Percentiles rank a stretch among this genome's conserved stretches.
phyloP scores from a whole-genome alignment of 1,140 invertebrate species.

The Heliconius hewitsoni region DNA sequence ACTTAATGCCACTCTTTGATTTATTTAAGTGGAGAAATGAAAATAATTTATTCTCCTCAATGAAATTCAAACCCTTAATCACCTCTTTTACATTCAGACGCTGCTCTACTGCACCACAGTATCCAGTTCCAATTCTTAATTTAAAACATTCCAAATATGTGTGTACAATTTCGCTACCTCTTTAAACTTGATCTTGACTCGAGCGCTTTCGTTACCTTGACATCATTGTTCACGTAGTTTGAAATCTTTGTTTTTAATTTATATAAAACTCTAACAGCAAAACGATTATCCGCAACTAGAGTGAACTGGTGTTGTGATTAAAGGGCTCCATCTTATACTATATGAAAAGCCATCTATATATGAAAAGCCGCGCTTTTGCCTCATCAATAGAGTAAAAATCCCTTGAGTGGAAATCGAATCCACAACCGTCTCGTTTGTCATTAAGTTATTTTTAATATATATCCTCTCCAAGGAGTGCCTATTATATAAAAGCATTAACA shows the following conservation, averaged over 20 bases:
- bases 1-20: too few relatives aligned
- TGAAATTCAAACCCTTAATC: too few relatives aligned
- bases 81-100: too few relatives aligned
- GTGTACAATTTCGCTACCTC: not conserved
- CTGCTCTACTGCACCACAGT: too few relatives aligned
- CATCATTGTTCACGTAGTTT: slow-evolving; percentile 29
- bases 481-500: too few relatives aligned
- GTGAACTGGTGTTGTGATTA: not conserved
- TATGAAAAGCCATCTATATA: not conserved
- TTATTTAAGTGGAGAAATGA: too few relatives aligned
- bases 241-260: slow-evolving; percentile 35
- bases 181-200: not conserved
- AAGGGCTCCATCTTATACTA: not conserved
- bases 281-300: slow-evolving; percentile 18
- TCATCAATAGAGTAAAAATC: too few relatives aligned
- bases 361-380: too few relatives aligned
- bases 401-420: too few relatives aligned
- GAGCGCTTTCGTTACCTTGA: slow-evolving; percentile 20
- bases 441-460: not conserved
- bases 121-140: not conserved
- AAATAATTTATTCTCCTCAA: too few relatives aligned
- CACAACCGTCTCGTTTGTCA: too few relatives aligned
- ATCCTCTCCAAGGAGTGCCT: too few relatives aligned
- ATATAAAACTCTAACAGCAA: slow-evolving; percentile 23
- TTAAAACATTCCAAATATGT: not conserved